These are phyloP conservation scores for Silurus meridionalis DNA, from an alignment of 2,113 vertebrate genomes.

Conservation along the genomic window DNA sequence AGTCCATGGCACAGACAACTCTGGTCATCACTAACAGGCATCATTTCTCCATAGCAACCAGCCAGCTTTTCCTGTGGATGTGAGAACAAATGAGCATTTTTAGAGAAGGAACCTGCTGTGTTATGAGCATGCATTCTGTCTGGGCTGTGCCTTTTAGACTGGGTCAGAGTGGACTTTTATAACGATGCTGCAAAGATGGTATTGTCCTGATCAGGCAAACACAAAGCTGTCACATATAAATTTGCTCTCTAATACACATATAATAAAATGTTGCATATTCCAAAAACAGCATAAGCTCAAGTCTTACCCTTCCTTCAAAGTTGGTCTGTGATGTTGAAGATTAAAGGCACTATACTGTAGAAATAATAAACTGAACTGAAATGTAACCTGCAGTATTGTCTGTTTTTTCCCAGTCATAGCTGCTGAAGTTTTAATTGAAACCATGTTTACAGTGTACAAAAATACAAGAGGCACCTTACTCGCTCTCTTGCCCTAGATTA, in stretches of 20 bases:
- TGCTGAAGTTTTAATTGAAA: constrained; percentile 20
- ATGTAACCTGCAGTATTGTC: neutral
- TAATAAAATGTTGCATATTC: neutral
- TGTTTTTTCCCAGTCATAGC: neutral
- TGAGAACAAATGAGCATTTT: constrained; percentile 31
- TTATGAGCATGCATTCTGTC: constrained; percentile 19
- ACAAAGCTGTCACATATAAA: constrained; percentile 23
- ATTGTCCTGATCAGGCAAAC: constrained; percentile 28
- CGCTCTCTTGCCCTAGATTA: neutral
- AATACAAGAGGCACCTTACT: neutral
- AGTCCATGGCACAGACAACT: constrained; percentile 27
- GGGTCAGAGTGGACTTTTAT: constrained; percentile 21
- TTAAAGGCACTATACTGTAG: neutral
- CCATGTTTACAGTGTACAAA: neutral
- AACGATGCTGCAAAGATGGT: constrained; percentile 39
- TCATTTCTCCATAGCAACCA: constrained; percentile 50
- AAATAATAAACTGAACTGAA: neutral
- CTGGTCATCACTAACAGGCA: constrained; percentile 31
- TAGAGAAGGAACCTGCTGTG: neutral
- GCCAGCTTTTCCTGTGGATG: constrained; percentile 29
- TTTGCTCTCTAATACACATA: neutral
- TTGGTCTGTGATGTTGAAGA: neutral
- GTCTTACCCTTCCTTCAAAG: neutral
- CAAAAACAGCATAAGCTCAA: neutral
- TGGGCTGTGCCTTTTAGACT: constrained; percentile 21